phyloP scores from a whole-genome alignment of 2,113 vertebrate genomes.

The Spea bombifrons region DNA sequence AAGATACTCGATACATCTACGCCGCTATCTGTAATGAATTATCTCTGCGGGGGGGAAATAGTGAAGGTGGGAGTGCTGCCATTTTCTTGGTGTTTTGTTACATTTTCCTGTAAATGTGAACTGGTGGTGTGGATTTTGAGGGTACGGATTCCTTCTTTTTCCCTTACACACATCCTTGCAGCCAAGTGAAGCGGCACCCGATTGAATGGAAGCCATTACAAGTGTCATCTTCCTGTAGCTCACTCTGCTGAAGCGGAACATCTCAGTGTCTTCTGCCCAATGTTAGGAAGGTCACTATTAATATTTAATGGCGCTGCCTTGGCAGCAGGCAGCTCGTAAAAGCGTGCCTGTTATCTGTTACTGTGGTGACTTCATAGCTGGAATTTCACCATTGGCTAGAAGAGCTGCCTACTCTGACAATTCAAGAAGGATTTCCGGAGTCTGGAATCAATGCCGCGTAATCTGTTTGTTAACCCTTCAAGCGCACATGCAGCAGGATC shows the following conservation, averaged over 20 bases:
- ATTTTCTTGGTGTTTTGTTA: no score
- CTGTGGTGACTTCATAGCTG: conserved; percentile 39
- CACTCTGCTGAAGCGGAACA: conserved; percentile 28
- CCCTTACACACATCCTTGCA: neutral
- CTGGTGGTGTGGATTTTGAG: no score
- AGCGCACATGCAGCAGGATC: no score
- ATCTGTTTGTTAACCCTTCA: conserved; percentile 11
- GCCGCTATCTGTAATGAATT: no score
- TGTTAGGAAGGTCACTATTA: conserved; percentile 49
- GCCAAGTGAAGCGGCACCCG: conserved; percentile 5
- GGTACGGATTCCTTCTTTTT: neutral
- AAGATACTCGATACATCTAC: no score
- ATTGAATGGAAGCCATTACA: conserved; percentile 16
- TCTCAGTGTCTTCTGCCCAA: conserved; percentile 44
- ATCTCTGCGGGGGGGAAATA: no score
- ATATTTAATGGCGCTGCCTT: conserved; percentile 44
- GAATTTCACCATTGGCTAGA: conserved; percentile 38
- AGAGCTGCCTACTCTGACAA: conserved; percentile 27
- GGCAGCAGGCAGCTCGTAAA: conserved; percentile 42
- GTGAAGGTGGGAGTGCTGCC: no score
- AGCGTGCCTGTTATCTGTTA: conserved; percentile 40
- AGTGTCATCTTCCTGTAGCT: conserved; percentile 30
- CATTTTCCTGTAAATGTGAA: no score
- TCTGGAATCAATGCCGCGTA: conserved; percentile 20
- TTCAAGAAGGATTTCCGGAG: conserved; percentile 13